Evolutionary conservation across 2,888 invertebrate genomes (phyloP), one percentile per base, ranked within the genome.

Genomic region (Euzophera pinguis): DNA sequence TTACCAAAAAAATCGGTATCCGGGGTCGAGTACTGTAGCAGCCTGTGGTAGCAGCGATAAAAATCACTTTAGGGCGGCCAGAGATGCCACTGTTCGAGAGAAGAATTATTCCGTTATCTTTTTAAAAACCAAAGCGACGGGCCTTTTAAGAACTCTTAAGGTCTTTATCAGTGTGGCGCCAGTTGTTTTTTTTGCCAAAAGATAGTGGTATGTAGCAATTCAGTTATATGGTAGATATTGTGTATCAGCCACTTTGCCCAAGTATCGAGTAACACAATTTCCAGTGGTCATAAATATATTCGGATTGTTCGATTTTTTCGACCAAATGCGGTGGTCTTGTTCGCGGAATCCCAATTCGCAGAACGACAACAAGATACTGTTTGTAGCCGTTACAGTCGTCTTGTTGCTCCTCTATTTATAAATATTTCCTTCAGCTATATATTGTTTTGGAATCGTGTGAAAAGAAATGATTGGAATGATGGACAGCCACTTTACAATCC

Each of bases 131-230:
- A 62, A 72, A 66, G 66, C 60, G 69, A 65, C 65, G 60, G 57
- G 57, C 64, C 57, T 69, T 71, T 71, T 65, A 68, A 65, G 63
- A 65, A 60, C 59, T 58, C 61, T 59, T 47, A 59, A 59, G 62
- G 59, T 62, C 60, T 66, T 73, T 77, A 77, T 73, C 71, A 65
- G 60, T 48, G 58, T 78, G 82, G 81, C 84, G 82, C 84, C 82
- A 72, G 73, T 63, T 69, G 62, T 66, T 9, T 32, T 70, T 76
- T 81, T 81, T 79, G 73, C 53, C 59, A 58, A 43, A 49, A 55
- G 61, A 59, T 64, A 57, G 58, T 56, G 57, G 13, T 60, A 57
- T 53, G 32, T 27, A 47, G 34, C 16, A 50, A 43, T 50, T 13
- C 43, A 48, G 51, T 53, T 54, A 52, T 52, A 55, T 48, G 39